A percentile compares a stretch with the other conserved stretches of the same genome.
Evolutionary conservation across 1,140 invertebrate species (phyloP).

Genomic region (Periplaneta americana): DNA sequence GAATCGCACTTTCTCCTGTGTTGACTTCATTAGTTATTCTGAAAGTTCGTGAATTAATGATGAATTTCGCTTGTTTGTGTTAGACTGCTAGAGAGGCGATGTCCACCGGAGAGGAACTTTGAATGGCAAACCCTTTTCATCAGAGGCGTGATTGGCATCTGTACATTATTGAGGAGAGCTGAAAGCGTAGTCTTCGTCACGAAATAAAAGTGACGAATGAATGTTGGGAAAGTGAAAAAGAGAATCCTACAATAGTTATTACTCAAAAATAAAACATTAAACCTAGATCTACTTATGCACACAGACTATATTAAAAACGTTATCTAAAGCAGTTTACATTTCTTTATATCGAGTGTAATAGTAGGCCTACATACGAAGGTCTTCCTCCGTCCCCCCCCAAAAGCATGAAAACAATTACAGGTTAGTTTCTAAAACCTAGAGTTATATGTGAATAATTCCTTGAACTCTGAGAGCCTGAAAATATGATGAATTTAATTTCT

Average conservation of each 20-base stretch:
- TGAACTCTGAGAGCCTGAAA: no score
- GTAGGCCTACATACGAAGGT: no score
- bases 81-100: not conserved
- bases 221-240: not conserved
- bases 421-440: no score
- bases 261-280: not conserved
- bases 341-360: no score
- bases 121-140: not conserved
- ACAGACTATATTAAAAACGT: no score
- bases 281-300: no score
- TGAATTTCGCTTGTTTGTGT: not conserved
- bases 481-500: no score
- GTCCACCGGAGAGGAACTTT: not conserved
- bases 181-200: not conserved
- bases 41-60: not conserved
- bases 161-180: not conserved
- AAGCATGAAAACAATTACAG: no score
- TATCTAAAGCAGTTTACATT: no score
- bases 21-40: not conserved
- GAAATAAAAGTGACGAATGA: not conserved
- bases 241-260: not conserved
- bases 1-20: not conserved
- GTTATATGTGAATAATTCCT: no score
- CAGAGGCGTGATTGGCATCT: not conserved
- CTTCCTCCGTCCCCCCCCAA: no score